These are phyloP conservation scores for Pungitius pungitius DNA, from an alignment of 2,113 vertebrate genomes.

Conservation along the genomic window DNA sequence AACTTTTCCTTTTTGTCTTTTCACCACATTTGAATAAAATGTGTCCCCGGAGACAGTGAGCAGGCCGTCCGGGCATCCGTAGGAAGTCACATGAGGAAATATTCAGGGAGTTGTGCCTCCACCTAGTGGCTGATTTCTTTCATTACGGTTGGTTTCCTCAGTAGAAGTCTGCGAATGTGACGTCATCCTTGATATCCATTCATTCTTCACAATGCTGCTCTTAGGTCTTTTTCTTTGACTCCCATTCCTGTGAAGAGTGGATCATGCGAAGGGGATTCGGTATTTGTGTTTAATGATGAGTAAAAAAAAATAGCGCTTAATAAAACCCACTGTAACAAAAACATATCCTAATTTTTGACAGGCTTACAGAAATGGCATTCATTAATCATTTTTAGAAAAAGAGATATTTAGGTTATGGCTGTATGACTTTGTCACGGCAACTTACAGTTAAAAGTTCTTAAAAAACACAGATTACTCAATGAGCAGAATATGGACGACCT, in stretches of 20 bases:
- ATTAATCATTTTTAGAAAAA: neutral
- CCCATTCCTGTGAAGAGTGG: slow-evolving; percentile 88
- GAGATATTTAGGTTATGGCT: neutral
- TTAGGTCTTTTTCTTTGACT: slow-evolving; percentile 92
- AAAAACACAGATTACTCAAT: neutral
- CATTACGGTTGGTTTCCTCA: slow-evolving; percentile 29
- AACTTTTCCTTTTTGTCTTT: neutral
- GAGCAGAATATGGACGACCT: neutral
- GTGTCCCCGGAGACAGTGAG: neutral
- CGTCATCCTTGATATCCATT: slow-evolving; percentile 10
- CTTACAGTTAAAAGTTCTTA: neutral
- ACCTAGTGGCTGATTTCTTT: slow-evolving; percentile 56
- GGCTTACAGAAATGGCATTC: neutral
- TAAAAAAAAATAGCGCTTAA: neutral
- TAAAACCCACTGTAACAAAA: neutral
- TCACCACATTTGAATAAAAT: slow-evolving; percentile 5
- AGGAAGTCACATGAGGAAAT: slow-evolving; percentile 11
- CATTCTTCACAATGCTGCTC: neutral
- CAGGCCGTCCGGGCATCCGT: neutral
- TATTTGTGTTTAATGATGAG: neutral
- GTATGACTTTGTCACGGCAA: neutral
- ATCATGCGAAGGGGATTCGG: neutral
- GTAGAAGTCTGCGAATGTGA: neutral
- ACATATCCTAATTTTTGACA: neutral
- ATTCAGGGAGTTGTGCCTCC: slow-evolving; percentile 58